Percentiles rank a stretch among this genome's conserved stretches.
Evolutionary conservation across 2,888 invertebrate genomes (phyloP).

Genomic region (Cotesia congregata): DNA sequence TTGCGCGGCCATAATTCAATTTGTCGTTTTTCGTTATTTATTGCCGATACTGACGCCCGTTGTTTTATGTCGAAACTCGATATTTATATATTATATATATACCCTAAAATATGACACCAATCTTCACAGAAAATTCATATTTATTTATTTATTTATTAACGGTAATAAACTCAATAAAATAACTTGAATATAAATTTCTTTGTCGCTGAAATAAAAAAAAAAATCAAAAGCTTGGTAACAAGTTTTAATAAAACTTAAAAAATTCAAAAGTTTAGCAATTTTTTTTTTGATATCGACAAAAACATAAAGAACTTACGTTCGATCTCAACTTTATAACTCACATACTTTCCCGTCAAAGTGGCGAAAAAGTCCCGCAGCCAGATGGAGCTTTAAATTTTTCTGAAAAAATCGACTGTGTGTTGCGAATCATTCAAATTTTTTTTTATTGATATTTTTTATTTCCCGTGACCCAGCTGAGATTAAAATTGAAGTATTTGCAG

Average conservation of each 20-base stretch:
- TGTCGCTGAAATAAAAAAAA: no score
- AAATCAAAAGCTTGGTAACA: neutral
- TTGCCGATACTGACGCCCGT: neutral
- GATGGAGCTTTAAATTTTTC: neutral
- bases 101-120: neutral
- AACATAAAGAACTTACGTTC: slow-evolving; percentile 3
- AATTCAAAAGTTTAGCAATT: neutral
- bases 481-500: neutral
- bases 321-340: slow-evolving; percentile 20
- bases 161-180: neutral
- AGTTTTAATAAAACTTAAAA: neutral
- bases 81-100: neutral
- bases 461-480: neutral
- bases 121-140: neutral
- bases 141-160: neutral
- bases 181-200: no score
- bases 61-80: neutral
- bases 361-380: neutral
- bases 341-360: neutral
- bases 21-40: neutral
- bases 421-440: neutral
- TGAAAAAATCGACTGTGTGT: no score
- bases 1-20: neutral
- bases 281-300: neutral
- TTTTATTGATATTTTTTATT: neutral